Percentiles rank a stretch among this genome's conserved stretches.
phyloP scores from a whole-genome alignment of 2,888 invertebrate genomes.

The Carcina quercana region DNA sequence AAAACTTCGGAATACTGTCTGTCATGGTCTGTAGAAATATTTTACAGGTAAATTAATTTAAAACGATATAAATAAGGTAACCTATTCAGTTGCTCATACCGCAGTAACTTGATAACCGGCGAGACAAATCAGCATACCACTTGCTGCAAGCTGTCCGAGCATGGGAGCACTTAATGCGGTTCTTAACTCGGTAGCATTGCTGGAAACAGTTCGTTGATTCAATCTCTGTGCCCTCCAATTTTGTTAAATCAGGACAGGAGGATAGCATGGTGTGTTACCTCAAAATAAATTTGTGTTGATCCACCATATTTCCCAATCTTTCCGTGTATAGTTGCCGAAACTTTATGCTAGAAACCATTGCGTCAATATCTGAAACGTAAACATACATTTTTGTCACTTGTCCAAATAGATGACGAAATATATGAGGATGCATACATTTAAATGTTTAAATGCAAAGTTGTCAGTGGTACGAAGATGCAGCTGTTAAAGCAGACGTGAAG shows the following conservation, averaged over 20 bases:
- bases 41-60: constrained; percentile 6
- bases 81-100: constrained; percentile 28
- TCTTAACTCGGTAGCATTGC: constrained; percentile 39
- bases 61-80: constrained; percentile 1
- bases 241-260: neutral
- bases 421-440: neutral
- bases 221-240: neutral
- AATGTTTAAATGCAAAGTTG: neutral
- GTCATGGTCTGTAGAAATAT: constrained; percentile 38
- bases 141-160: constrained; percentile 50
- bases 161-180: constrained; percentile 47
- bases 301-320: constrained; percentile 38
- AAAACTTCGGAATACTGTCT: constrained; percentile 35
- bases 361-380: constrained; percentile 27
- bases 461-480: neutral
- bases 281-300: constrained; percentile 48
- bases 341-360: constrained; percentile 26
- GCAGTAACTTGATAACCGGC: constrained; percentile 52
- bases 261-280: constrained; percentile 28
- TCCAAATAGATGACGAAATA: neutral
- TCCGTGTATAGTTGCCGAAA: constrained; percentile 32
- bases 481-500: neutral
- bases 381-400: too few relatives aligned
- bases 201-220: constrained; percentile 19
- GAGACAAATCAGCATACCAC: constrained; percentile 53